Evolutionary conservation across 2,797 vertebrate genomes (phyloP).

Genomic region (Spatula versicolor): DNA sequence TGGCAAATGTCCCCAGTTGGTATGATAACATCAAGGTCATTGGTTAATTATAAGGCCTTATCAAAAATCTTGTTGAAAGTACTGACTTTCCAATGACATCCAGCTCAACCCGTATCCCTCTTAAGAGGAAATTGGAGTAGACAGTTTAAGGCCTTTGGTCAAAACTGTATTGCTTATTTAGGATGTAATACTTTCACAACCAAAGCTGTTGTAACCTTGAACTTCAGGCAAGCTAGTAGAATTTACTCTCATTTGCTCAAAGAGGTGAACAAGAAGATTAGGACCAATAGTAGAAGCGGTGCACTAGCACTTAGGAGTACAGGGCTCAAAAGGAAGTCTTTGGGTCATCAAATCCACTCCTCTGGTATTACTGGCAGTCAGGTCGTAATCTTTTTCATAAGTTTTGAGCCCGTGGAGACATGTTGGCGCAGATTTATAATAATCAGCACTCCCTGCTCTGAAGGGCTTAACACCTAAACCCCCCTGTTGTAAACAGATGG

Average conservation of each 20-base stretch:
- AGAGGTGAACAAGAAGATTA: constrained; percentile 17
- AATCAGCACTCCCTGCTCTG: neutral
- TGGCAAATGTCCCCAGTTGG: constrained; percentile 9
- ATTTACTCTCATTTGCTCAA: constrained; percentile 9
- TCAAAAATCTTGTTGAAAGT: constrained; percentile 65
- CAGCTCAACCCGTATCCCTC: neutral
- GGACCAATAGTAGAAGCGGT: neutral
- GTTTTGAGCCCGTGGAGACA: neutral
- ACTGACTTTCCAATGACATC: constrained; percentile 54
- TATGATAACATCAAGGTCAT: constrained; percentile 56
- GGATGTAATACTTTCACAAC: neutral
- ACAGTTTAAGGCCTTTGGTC: neutral
- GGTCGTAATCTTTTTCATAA: neutral
- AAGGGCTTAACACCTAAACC: constrained; percentile 14
- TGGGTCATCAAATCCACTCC: constrained; percentile 17
- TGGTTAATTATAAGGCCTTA: constrained; percentile 65
- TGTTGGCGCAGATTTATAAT: neutral
- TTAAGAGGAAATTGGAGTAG: neutral
- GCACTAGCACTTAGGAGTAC: neutral
- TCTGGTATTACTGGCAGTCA: neutral
- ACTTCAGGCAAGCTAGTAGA: neutral
- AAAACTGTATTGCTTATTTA: constrained; percentile 24
- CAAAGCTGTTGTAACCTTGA: constrained; percentile 30
- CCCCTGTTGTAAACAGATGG: neutral
- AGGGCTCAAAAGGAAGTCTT: neutral